These are phyloP conservation scores for Cavia porcellus DNA, from an alignment of 2,113 vertebrate species.

Conservation along the genomic window DNA sequence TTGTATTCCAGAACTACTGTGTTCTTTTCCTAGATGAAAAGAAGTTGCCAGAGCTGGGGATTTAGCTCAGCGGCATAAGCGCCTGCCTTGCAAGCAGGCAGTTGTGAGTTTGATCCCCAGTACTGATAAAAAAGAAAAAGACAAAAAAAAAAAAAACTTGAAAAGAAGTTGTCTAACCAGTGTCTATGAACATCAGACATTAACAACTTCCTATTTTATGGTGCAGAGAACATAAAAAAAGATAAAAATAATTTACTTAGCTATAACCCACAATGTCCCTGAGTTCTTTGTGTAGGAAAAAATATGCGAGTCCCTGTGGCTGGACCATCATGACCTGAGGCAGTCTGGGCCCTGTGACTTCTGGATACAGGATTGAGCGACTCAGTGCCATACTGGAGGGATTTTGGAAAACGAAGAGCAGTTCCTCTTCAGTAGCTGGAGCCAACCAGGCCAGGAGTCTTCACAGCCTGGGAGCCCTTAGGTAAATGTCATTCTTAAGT, in stretches of 20 bases:
- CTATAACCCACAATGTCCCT: constrained; percentile 38
- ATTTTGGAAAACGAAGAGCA: not conserved
- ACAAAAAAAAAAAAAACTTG: no score
- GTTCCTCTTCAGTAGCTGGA: not conserved
- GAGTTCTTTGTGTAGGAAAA: not conserved
- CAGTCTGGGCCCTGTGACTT: not conserved
- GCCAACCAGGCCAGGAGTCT: not conserved
- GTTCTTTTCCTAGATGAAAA: not conserved
- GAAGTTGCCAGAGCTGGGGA: no score
- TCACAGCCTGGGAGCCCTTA: not conserved
- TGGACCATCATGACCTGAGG: not conserved
- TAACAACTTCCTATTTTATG: not conserved
- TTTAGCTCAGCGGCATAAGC: no score
- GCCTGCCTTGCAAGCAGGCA: no score
- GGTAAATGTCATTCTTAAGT: not conserved
- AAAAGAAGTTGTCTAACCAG: not conserved
- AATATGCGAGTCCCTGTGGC: not conserved
- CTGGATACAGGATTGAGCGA: rapidly evolving
- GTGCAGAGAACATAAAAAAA: constrained; percentile 33
- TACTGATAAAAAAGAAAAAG: no score
- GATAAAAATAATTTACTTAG: constrained; percentile 32
- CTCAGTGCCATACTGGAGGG: rapidly evolving
- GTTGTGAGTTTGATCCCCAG: no score
- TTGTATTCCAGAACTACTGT: not conserved
- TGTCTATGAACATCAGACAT: not conserved